Percentiles rank a stretch among this genome's conserved stretches.
Evolutionary conservation across 2,113 vertebrate species (phyloP).

Genomic region (Gorsachius goisagi): DNA sequence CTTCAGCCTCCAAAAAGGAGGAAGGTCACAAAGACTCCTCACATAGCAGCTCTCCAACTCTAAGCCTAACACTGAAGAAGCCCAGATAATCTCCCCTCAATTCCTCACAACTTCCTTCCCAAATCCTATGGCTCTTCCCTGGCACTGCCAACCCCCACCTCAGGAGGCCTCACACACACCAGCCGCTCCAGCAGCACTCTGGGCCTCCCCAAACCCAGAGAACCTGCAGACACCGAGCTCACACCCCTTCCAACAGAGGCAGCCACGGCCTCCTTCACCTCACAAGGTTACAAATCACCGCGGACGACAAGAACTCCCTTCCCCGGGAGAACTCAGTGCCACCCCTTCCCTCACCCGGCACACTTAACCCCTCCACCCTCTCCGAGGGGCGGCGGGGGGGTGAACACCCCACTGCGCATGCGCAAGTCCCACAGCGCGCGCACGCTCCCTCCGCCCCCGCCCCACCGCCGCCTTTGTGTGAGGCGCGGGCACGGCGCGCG

Average conservation of each 20-base stretch:
- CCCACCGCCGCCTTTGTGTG: not conserved
- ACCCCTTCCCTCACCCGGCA: fast-evolving
- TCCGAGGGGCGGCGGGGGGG: too few species aligned
- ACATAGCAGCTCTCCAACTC: fast-evolving
- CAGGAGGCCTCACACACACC: not conserved
- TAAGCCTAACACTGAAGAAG: not conserved
- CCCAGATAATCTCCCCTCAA: fast-evolving
- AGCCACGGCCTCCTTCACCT: fast-evolving
- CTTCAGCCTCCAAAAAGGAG: not conserved
- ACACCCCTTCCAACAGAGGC: fast-evolving
- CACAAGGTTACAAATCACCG: not conserved
- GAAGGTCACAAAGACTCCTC: not conserved
- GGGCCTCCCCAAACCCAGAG: not conserved
- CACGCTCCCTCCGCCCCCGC: too few species aligned
- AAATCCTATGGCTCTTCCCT: not conserved
- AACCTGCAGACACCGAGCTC: fast-evolving
- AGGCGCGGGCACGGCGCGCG: not conserved
- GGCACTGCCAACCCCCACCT: not conserved
- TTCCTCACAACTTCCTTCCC: not conserved
- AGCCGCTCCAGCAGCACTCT: not conserved
- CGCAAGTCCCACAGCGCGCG: too few species aligned
- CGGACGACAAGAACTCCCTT: fast-evolving
- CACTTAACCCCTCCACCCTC: not conserved
- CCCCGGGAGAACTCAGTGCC: fast-evolving
- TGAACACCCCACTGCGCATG: too few species aligned